phyloP scores from a whole-genome alignment of 1,140 invertebrate species.

The Saxidomus purpurata region DNA sequence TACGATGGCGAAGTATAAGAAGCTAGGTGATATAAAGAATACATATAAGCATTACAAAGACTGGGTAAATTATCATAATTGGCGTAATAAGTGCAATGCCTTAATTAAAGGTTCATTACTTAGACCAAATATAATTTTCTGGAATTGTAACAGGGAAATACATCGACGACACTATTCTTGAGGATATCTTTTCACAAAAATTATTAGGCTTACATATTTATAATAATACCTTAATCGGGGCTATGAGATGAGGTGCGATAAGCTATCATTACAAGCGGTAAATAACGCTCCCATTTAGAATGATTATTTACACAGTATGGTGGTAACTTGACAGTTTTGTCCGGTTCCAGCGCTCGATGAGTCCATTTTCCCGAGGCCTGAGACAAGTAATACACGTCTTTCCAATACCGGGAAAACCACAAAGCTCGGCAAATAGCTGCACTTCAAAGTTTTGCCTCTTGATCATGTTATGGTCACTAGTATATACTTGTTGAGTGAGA shows the following conservation, averaged over 20 bases:
- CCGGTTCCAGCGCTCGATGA: background rate
- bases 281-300: slow-evolving; percentile 69
- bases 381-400: slow-evolving; percentile 22
- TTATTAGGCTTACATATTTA: no score
- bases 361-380: background rate
- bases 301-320: slow-evolving; percentile 44
- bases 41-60: no score
- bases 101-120: no score
- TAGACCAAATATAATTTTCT: no score
- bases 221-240: no score
- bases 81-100: no score
- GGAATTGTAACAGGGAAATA: no score
- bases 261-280: slow-evolving; percentile 71
- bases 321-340: background rate
- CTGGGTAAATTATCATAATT: no score
- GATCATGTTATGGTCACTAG: slow-evolving; percentile 75
- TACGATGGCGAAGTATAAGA: no score
- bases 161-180: no score
- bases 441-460: slow-evolving; percentile 72
- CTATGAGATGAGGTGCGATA: background rate
- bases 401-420: slow-evolving; percentile 45
- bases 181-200: no score
- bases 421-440: slow-evolving; percentile 57
- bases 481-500: slow-evolving; percentile 73
- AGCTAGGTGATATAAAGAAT: no score